Evolutionary conservation across 1,140 invertebrate genomes (phyloP).

Genomic region (Stegodyphus mimosarum): DNA sequence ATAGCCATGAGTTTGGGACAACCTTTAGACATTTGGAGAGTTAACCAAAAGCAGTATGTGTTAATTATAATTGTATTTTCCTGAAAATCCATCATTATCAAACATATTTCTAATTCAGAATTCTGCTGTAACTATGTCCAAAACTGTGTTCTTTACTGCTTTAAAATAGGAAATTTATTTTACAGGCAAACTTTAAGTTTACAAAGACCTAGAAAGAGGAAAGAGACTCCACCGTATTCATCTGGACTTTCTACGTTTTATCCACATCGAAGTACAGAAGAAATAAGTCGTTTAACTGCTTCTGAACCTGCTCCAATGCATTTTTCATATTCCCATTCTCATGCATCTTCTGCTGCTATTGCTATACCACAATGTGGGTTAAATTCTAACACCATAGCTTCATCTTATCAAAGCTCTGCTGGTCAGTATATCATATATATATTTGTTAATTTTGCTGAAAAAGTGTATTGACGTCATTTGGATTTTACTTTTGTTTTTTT

Average conservation of each 20-base stretch:
- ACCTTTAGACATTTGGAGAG: no score
- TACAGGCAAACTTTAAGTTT: constrained; percentile 38
- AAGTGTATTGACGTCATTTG: no score
- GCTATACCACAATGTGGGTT: constrained; percentile 18
- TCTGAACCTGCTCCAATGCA: constrained; percentile 38
- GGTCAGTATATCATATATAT: neutral
- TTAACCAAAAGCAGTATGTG: no score
- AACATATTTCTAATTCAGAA: no score
- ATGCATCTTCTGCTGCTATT: constrained; percentile 56
- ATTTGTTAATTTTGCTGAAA: no score
- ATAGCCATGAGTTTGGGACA: no score
- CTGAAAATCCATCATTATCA: no score
- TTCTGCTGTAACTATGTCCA: no score
- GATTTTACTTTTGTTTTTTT: no score
- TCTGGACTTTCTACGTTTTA: neutral
- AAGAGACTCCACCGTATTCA: constrained; percentile 35
- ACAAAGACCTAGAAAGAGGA: constrained; percentile 37
- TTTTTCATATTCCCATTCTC: constrained; percentile 39
- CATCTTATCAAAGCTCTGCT: constrained; percentile 43
- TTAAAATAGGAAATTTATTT: neutral
- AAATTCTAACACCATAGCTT: neutral
- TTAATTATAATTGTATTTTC: no score
- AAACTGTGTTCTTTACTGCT: no score
- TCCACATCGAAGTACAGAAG: constrained; percentile 20
- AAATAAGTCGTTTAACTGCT: constrained; percentile 27